A percentile compares a stretch with the other conserved stretches of the same genome.
Evolutionary conservation across 2,888 invertebrate species (phyloP).

Genomic region (Sminthurides aquaticus): DNA sequence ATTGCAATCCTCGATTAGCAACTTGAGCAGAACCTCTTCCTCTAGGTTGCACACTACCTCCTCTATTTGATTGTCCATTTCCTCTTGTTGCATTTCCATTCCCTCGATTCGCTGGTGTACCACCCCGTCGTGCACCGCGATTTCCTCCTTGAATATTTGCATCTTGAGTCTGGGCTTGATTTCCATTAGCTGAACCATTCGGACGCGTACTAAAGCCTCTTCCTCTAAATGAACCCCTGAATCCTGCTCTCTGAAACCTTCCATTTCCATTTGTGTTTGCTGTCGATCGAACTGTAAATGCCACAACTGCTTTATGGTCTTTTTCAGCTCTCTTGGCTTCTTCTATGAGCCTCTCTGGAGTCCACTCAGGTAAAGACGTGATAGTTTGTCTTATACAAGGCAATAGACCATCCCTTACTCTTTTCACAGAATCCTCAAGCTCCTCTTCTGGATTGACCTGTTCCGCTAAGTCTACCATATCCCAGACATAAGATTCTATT

Average conservation of each 20-base stretch:
- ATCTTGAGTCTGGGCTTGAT: not conserved
- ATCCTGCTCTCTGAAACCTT: too few relatives aligned
- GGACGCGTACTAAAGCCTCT: not conserved
- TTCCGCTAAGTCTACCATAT: constrained; percentile 11
- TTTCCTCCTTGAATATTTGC: not conserved
- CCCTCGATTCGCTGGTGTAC: not conserved
- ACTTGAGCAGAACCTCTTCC: not conserved
- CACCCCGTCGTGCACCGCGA: not conserved
- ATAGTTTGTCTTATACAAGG: not conserved
- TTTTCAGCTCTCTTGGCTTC: not conserved
- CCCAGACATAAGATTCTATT: constrained; percentile 13
- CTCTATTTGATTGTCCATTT: too few relatives aligned
- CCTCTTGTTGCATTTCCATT: too few relatives aligned
- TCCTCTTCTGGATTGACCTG: too few relatives aligned
- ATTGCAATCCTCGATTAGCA: constrained; percentile 1
- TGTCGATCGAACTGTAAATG: too few relatives aligned
- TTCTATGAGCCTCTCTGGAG: constrained; percentile 7
- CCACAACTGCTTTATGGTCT: too few relatives aligned
- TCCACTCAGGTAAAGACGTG: not conserved
- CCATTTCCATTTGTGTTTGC: too few relatives aligned
- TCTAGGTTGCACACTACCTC: not conserved
- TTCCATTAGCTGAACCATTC: too few relatives aligned
- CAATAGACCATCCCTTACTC: constrained; percentile 13
- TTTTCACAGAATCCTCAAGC: constrained; percentile 4
- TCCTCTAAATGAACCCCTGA: not conserved